phyloP scores from a whole-genome alignment of 2,888 invertebrate genomes.

The Stenodema calcarata region DNA sequence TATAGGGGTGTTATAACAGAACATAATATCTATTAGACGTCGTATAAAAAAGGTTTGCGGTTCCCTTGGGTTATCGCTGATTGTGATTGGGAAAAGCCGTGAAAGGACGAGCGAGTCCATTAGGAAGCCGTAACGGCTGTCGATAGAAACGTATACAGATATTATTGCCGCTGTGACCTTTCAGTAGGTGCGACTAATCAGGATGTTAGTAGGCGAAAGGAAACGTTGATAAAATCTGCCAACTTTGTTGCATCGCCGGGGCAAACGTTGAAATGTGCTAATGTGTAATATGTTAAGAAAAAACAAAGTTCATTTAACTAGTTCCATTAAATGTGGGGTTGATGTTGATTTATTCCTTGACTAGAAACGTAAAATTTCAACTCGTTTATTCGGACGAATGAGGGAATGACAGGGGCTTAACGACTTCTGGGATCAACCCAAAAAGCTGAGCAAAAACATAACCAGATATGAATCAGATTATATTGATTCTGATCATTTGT shows the following conservation, averaged over 20 bases:
- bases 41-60: background rate
- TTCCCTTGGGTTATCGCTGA: background rate
- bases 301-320: too few relatives aligned
- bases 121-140: background rate
- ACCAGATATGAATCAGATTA: too few relatives aligned
- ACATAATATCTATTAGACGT: background rate
- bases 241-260: background rate
- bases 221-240: background rate
- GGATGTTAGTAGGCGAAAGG: background rate
- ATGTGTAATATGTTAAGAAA: too few relatives aligned
- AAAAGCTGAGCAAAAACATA: too few relatives aligned
- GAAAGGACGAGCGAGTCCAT: background rate
- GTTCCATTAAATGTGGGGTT: too few relatives aligned
- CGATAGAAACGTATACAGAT: background rate
- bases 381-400: too few relatives aligned
- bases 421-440: too few relatives aligned
- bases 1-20: background rate
- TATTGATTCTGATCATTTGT: too few relatives aligned
- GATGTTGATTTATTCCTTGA: too few relatives aligned
- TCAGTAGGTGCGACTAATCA: background rate
- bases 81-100: background rate
- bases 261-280: too few relatives aligned
- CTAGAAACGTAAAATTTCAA: too few relatives aligned
- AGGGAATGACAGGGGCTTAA: too few relatives aligned
- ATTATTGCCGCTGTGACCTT: background rate